phyloP scores from a whole-genome alignment of 1,140 invertebrate species.

The Meloidogyne chitwoodi region DNA sequence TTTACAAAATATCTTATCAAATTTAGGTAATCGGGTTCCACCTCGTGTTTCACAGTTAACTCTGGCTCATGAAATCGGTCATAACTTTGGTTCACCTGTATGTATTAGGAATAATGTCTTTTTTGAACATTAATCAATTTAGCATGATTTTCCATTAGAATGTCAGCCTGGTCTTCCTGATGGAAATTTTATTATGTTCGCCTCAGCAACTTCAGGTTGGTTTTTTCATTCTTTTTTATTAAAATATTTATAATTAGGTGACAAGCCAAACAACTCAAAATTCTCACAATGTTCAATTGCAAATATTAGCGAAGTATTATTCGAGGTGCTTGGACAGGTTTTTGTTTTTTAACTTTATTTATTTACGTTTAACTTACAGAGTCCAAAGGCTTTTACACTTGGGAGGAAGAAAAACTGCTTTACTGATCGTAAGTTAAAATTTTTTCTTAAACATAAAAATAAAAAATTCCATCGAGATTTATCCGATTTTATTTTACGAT shows the following conservation, averaged over 20 bases:
- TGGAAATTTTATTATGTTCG: constrained; percentile 97
- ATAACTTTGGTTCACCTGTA: constrained; percentile 96
- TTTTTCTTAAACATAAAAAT: not conserved
- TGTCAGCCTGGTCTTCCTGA: constrained; percentile 83
- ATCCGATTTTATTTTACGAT: too few relatives aligned
- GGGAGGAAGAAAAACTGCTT: constrained; percentile 95
- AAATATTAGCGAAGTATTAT: constrained; percentile 88
- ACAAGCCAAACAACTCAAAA: constrained; percentile 86
- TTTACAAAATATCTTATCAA: too few relatives aligned
- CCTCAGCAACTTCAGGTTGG: constrained; percentile 78
- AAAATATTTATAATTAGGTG: constrained; percentile 63
- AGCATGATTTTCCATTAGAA: constrained; percentile 90
- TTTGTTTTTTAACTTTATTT: not conserved
- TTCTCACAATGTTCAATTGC: constrained; percentile 86
- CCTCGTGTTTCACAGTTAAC: constrained; percentile 95
- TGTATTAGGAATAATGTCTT: not conserved
- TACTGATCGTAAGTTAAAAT: constrained; percentile 54
- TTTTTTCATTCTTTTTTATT: not conserved
- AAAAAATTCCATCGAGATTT: not conserved
- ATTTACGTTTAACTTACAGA: not conserved
- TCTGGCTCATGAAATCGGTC: constrained; percentile 95
- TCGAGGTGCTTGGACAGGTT: constrained; percentile 63
- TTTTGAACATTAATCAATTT: constrained; percentile 49
- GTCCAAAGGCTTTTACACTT: constrained; percentile 2
- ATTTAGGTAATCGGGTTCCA: constrained; percentile 73